phyloP scores from a whole-genome alignment of 2,888 invertebrate genomes.

The Agrenia bidenticulata region DNA sequence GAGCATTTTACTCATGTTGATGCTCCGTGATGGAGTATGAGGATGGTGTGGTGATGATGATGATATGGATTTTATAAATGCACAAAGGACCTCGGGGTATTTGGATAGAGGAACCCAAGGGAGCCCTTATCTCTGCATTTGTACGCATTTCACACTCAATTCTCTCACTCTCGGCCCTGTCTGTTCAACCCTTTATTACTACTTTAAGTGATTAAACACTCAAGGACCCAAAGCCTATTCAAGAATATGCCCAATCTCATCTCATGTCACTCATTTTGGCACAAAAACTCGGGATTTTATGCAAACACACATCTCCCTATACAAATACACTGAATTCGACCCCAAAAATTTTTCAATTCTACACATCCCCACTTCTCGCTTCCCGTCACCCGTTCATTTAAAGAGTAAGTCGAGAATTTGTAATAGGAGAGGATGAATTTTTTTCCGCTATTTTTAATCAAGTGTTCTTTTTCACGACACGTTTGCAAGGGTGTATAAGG shows the following conservation, averaged over 20 bases:
- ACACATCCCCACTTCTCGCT: slow-evolving; percentile 17
- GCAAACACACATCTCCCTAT: no score
- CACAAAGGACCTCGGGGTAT: no score
- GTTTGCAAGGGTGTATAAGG: no score
- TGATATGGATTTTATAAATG: no score
- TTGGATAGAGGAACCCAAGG: slow-evolving; percentile 21
- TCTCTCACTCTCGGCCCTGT: slow-evolving; percentile 9
- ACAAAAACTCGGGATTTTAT: background rate
- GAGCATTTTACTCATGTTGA: no score
- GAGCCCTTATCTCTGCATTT: slow-evolving; percentile 37
- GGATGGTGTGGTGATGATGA: no score
- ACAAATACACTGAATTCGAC: no score
- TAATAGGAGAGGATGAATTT: no score
- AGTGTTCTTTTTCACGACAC: no score
- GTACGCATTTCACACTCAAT: slow-evolving; percentile 21
- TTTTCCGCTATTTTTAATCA: no score
- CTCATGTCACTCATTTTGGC: background rate
- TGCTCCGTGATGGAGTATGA: no score
- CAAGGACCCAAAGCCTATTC: background rate
- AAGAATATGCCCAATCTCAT: background rate
- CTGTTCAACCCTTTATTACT: slow-evolving; percentile 6
- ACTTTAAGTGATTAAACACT: slow-evolving; percentile 14
- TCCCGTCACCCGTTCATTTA: background rate
- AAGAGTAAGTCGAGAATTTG: background rate
- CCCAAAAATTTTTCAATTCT: background rate